Base-by-base conservation (phyloP, 2,888 invertebrate species). In the Drosophila kanekoi region DNA sequence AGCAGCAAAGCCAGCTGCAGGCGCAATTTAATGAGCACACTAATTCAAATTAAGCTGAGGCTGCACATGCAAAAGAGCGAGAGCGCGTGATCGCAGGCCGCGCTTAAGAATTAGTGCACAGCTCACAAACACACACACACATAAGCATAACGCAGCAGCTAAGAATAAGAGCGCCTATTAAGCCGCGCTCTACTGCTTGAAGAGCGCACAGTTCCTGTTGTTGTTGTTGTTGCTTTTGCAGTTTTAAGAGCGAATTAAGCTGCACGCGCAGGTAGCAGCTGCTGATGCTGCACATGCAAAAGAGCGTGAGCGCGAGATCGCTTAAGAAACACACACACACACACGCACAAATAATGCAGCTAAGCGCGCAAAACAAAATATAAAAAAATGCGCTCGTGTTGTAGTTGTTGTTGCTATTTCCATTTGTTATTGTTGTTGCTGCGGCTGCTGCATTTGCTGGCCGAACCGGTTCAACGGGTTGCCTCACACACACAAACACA, bases 401-500 rank as follows among this genome's bases (percentile, higher is more conserved):
- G 62, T 49, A 53, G 23, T 41, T 59, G 53, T 56, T 47, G 38
- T 40, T 41, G 28, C 45, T 44, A 20, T 38, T 54, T 62, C 54
- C 33, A 64, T 57, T 63, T 72, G 56, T 58, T 62, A 44, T 32
- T 48, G n/a, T 62, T 68, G 45, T 23, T 69, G 62, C 54, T 66
- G 41, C 56, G 65, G 62, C 43, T 71, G 66, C 49, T 65, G 83
- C 47, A 65, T 75, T 62, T 61, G 63, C 54, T 60, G 52, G 68
- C 62, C 44, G 53, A 77, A 81, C 81, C 81, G 87, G 81, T 81
- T 80, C 61, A 83, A 83, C 81, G 69, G 84, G 81, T 81, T 77
- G 51, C 63, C 45, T 52, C 60, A 52, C 80, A 76, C 40, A 38
- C 47, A 45, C 54, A 56, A 40, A 40, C 41, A 40, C 40, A 60